phyloP scores from a whole-genome alignment of 1,140 invertebrate genomes.

The Drosophila punjabiensis region DNA sequence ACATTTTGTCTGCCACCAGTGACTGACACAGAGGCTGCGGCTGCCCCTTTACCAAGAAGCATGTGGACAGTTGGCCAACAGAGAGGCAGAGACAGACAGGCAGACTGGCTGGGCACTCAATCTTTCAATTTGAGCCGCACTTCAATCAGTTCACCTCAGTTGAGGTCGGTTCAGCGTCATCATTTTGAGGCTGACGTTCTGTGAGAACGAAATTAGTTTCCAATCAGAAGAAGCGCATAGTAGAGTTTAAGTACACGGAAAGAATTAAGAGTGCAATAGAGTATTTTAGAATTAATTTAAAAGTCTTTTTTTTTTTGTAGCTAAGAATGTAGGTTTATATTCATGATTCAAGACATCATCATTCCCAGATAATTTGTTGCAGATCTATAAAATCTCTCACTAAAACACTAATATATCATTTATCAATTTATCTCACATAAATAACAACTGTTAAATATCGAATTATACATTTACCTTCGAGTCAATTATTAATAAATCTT shows the following conservation, averaged over 20 bases:
- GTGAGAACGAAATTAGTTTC: conserved; percentile 70
- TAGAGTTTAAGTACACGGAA: conserved; percentile 1
- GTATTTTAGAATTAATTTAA: too few relatives aligned
- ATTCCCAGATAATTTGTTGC: too few relatives aligned
- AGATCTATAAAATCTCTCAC: too few relatives aligned
- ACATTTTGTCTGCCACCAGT: conserved; percentile 72
- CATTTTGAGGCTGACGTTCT: conserved; percentile 61
- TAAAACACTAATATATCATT: too few relatives aligned
- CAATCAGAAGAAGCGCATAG: conserved; percentile 15
- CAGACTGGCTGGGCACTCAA: conserved; percentile 57
- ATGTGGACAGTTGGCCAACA: conserved; percentile 19
- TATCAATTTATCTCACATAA: too few relatives aligned
- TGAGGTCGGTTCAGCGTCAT: conserved; percentile 54
- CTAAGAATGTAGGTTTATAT: too few relatives aligned
- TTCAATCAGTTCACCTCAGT: conserved; percentile 45
- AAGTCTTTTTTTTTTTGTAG: too few relatives aligned
- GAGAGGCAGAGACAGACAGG: conserved; percentile 19
- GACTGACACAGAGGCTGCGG: conserved; percentile 47
- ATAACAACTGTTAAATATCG: too few relatives aligned
- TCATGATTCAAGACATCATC: too few relatives aligned
- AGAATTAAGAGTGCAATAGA: background rate
- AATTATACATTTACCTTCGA: too few relatives aligned
- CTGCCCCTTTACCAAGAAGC: conserved; percentile 13
- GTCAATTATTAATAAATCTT: background rate
- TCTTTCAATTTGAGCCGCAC: conserved; percentile 60